A percentile compares a stretch with the other conserved stretches of the same genome.
Evolutionary conservation across 2,797 vertebrate species (phyloP).

Genomic region (Bucorvus abyssinicus): DNA sequence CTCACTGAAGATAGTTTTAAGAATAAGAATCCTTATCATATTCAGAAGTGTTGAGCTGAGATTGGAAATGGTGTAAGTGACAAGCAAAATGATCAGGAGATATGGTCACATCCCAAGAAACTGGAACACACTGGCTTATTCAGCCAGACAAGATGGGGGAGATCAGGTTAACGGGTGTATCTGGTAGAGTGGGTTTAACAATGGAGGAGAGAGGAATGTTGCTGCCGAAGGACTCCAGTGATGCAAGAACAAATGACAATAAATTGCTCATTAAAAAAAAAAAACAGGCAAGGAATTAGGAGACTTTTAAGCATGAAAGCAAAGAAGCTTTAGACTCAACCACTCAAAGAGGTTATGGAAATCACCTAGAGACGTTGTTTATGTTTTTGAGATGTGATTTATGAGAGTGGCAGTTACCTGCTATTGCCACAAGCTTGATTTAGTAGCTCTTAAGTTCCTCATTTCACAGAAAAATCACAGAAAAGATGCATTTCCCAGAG

Average conservation of each 20-base stretch:
- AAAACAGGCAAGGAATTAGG: background rate
- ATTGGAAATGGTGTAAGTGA: background rate
- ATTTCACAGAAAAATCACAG: background rate
- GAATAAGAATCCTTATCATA: background rate
- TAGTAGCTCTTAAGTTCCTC: background rate
- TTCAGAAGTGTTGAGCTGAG: background rate
- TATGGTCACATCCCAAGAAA: background rate
- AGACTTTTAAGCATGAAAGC: background rate
- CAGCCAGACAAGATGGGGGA: background rate
- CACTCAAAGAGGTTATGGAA: background rate
- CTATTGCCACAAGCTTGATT: conserved; percentile 7
- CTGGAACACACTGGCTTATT: background rate
- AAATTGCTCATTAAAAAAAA: background rate
- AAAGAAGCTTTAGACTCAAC: background rate
- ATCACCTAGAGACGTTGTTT: background rate
- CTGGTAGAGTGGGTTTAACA: background rate
- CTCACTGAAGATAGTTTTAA: background rate
- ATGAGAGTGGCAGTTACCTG: background rate
- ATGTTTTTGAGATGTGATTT: background rate
- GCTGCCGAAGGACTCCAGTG: background rate
- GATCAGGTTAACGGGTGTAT: background rate
- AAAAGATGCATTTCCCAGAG: background rate
- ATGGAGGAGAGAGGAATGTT: background rate
- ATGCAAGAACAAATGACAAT: background rate
- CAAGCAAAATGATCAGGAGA: background rate